These are phyloP conservation scores for Trichogramma dendrolimi DNA, from an alignment of 2,888 invertebrate genomes.

Conservation along the genomic window DNA sequence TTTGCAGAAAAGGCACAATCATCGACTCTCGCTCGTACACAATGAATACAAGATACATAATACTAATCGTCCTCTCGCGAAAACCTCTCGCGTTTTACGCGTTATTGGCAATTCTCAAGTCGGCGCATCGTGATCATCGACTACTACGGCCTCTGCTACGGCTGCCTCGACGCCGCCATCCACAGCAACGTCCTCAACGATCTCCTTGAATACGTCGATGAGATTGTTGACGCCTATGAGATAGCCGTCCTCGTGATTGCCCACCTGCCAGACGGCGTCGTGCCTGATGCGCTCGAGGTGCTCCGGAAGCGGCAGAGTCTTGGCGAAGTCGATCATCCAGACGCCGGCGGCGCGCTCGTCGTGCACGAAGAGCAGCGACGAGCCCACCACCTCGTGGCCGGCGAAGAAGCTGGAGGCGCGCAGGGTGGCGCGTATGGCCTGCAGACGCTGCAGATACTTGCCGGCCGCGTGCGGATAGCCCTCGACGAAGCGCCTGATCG, in stretches of 20 bases:
- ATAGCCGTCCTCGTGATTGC: constrained; percentile 95
- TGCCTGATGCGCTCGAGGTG: constrained; percentile 69
- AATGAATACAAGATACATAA: too few species aligned
- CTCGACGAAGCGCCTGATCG: constrained; percentile 76
- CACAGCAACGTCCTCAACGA: constrained; percentile 44
- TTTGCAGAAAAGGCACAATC: too few species aligned
- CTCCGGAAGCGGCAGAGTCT: constrained; percentile 79
- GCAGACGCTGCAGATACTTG: constrained; percentile 79
- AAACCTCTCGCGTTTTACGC: too few species aligned
- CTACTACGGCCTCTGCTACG: too few species aligned
- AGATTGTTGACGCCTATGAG: constrained; percentile 87
- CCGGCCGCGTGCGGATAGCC: constrained; percentile 74
- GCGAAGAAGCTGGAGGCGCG: constrained; percentile 86
- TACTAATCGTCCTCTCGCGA: too few species aligned
- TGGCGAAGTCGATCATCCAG: constrained; percentile 98
- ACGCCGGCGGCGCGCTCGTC: constrained; percentile 82
- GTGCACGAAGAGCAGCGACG: constrained; percentile 91
- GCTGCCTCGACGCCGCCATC: too few species aligned
- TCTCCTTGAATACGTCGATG: constrained; percentile 75
- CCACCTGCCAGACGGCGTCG: constrained; percentile 82
- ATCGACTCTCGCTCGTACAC: too few species aligned
- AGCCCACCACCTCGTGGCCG: constrained; percentile 89
- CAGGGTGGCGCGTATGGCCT: constrained; percentile 76
- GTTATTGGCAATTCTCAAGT: too few species aligned
- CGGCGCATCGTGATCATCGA: too few species aligned